phyloP scores from a whole-genome alignment of 2,888 invertebrate species.

The Hololepta plana region DNA sequence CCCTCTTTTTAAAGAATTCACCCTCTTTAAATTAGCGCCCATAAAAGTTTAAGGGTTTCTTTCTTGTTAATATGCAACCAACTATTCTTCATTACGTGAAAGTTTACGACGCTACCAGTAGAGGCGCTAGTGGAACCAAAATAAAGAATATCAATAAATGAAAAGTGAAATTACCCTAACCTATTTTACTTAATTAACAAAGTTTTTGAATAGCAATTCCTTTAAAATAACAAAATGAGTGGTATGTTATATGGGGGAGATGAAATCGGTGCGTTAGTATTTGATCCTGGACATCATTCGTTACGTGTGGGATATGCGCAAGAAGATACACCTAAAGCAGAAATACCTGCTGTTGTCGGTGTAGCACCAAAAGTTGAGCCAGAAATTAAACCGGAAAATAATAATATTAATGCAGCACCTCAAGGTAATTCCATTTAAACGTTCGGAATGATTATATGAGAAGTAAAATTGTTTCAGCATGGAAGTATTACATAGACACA shows the following conservation, averaged over 20 bases:
- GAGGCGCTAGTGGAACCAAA: no score
- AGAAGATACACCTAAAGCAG: conserved; percentile 98
- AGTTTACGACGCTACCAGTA: no score
- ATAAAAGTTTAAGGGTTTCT: no score
- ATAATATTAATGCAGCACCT: conserved; percentile 12
- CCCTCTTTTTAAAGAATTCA: no score
- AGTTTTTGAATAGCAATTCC: no score
- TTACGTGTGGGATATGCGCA: conserved; percentile 87
- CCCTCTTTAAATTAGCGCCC: no score
- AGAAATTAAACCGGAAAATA: conserved; percentile 48
- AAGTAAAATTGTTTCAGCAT: conserved; percentile 16
- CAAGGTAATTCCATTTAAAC: conserved; percentile 14
- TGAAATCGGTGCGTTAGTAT: conserved; percentile 95
- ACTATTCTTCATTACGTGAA: no score
- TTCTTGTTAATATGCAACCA: no score
- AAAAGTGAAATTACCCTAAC: no score
- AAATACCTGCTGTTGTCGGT: conserved; percentile 87
- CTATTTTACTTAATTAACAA: no score
- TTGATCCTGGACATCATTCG: conserved; percentile 88
- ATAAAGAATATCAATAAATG: no score
- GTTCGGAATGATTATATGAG: background rate
- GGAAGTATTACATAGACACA: conserved; percentile 81
- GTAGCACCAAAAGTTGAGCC: conserved; percentile 61
- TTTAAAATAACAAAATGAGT: conserved; percentile 19
- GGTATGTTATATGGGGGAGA: conserved; percentile 86